Evolutionary conservation across 2,888 invertebrate species (phyloP), one percentile per base, ranked within the genome.

Genomic region (Uloborus plumipes): DNA sequence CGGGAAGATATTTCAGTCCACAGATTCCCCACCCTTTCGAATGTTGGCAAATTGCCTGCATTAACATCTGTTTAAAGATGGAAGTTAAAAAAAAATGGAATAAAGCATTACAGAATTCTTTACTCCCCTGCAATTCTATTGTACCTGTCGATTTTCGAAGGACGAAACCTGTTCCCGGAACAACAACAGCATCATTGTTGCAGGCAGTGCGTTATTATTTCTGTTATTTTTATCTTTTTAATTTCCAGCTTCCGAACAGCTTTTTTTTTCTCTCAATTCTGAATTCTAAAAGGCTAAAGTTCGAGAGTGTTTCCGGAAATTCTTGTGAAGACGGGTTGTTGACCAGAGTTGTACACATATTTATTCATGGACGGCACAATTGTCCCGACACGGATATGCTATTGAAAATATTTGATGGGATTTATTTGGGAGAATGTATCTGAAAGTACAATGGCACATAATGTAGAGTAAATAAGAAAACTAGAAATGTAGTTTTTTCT

Each of bases 101-200:
- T 31, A 26, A 62, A 62, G 62, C 22, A 62, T 31, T 39, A 9
- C 49, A 62, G 16, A 50, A 18, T 55, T 31, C 67, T 31, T 66
- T 79, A 66, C 26, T 67, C 66, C 14, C 50, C 79, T 39, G 79
- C 72, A 65, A 72, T 73, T 72, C 79, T 72, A 79, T 79, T 79
- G 79, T 79, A 62, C 66, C 51, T 72, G 49, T 22, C 67, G 50
- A 67, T 73, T 79, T 79, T 79, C 66, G 61, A 13, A n/a, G 20
- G 66, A 67, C 72, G 39, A 62, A 79, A 79, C 79, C 79, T 47
- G 79, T 79, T 79, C 79, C 55, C 14, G 49, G 71, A 65, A 65
- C 71, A 16, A 50, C 61, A 59, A 73, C 61, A 59, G 59, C 79
- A 67, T 79, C 66, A 66, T 79, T 66, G 67, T 72, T 72, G 72